A percentile compares a stretch with the other conserved stretches of the same genome.
These are phyloP conservation scores for Bruchidius siliquastri DNA, from an alignment of 2,888 invertebrate genomes.

Conservation along the genomic window DNA sequence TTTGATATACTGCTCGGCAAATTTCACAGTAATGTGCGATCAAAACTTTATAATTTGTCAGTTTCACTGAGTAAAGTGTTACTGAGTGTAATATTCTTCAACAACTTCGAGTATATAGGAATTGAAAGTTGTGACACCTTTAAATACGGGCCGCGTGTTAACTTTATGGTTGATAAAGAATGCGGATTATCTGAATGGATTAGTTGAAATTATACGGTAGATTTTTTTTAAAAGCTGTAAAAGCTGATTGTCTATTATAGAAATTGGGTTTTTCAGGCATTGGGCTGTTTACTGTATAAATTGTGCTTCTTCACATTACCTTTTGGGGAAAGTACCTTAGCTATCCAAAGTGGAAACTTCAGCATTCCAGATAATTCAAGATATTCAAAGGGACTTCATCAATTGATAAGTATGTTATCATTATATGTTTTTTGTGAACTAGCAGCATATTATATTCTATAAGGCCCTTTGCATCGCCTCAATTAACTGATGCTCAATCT, in stretches of 20 bases:
- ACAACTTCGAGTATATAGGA: too few relatives aligned
- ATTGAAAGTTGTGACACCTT: too few relatives aligned
- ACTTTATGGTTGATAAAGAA: too few relatives aligned
- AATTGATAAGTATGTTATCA: slow-evolving; percentile 62
- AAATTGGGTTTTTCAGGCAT: slow-evolving; percentile 54
- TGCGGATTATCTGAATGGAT: neutral
- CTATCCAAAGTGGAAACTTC: slow-evolving; percentile 86
- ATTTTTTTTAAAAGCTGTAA: neutral
- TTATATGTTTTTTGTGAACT: neutral
- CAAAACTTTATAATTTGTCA: too few relatives aligned
- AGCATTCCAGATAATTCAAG: slow-evolving; percentile 76
- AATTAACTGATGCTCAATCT: too few relatives aligned
- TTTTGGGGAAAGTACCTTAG: slow-evolving; percentile 88
- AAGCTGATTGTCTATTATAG: neutral
- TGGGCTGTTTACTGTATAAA: slow-evolving; percentile 84
- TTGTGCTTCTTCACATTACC: slow-evolving; percentile 85
- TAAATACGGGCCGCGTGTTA: too few relatives aligned
- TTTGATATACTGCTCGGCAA: too few relatives aligned
- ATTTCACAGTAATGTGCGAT: too few relatives aligned
- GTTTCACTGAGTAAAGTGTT: too few relatives aligned
- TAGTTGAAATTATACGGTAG: neutral
- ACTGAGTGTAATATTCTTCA: too few relatives aligned
- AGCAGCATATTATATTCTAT: neutral
- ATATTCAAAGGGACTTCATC: slow-evolving; percentile 66
- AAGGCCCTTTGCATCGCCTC: too few relatives aligned